Conservation (phyloP, 2,888 invertebrate genomes). For the Melinopterus prodromus region DNA sequence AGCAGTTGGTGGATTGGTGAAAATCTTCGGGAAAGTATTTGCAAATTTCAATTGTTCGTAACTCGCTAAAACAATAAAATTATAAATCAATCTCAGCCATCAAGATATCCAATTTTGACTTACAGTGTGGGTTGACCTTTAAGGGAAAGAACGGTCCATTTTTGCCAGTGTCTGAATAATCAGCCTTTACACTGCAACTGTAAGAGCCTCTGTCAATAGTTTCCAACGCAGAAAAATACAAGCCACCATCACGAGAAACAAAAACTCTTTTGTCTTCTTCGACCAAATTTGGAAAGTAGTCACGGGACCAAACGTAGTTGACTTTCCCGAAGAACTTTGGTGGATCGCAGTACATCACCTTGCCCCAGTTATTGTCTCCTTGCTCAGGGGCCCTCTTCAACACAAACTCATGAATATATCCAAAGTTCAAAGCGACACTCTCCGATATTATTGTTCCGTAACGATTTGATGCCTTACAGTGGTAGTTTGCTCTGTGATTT, state of each 20-base stretch:
- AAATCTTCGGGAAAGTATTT: constrained; percentile 94
- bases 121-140: constrained; percentile 82
- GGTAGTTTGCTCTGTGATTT: constrained; percentile 86
- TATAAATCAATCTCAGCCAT: no score
- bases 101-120: constrained; percentile 49
- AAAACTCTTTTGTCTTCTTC: constrained; percentile 93
- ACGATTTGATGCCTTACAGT: constrained; percentile 89
- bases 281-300: constrained; percentile 90
- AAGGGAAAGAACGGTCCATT: constrained; percentile 90
- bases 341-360: constrained; percentile 90
- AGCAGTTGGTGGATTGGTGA: constrained; percentile 91
- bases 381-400: constrained; percentile 83
- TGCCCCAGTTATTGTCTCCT: constrained; percentile 94
- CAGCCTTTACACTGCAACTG: constrained; percentile 90
- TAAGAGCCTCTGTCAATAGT: constrained; percentile 89
- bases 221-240: constrained; percentile 94
- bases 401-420: constrained; percentile 90
- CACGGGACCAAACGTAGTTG: constrained; percentile 91
- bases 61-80: constrained; percentile 65
- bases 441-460: constrained; percentile 90
- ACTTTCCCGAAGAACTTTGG: constrained; percentile 91
- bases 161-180: constrained; percentile 85
- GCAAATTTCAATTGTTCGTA: constrained; percentile 92
- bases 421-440: constrained; percentile 87
- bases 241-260: constrained; percentile 91